phyloP scores from a whole-genome alignment of 2,888 invertebrate genomes.

The Lepidochitona cinerea region DNA sequence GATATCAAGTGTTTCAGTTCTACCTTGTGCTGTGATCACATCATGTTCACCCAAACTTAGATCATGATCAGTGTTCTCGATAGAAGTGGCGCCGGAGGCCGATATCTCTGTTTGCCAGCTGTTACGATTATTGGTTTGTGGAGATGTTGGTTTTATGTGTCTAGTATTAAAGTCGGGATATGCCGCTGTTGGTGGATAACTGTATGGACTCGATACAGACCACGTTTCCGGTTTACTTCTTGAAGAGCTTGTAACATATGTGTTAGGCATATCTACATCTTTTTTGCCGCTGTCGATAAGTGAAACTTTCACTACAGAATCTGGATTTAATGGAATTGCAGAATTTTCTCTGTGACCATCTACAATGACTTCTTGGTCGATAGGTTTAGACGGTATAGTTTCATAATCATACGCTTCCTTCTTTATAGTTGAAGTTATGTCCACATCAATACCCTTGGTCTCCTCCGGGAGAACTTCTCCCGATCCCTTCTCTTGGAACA shows the following conservation, averaged over 20 bases:
- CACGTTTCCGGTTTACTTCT: background rate
- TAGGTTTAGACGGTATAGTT: background rate
- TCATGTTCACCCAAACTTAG: background rate
- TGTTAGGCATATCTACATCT: background rate
- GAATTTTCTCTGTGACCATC: background rate
- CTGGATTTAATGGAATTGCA: background rate
- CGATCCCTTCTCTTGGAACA: background rate
- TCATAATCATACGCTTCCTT: background rate
- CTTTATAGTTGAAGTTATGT: background rate
- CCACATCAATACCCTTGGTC: background rate
- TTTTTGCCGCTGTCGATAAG: no score
- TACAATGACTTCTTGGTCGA: background rate
- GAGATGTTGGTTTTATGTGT: background rate
- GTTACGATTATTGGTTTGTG: background rate
- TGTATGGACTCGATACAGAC: background rate
- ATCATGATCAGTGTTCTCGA: background rate
- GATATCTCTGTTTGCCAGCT: background rate
- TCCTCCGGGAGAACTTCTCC: background rate
- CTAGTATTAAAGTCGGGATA: background rate
- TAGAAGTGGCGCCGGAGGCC: background rate
- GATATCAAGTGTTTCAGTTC: background rate
- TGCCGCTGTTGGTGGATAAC: background rate
- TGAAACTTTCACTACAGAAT: background rate
- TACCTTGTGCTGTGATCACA: background rate
- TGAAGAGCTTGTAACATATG: background rate